Evolutionary conservation across 2,113 vertebrate species (phyloP).

Genomic region (Caranx ignobilis): DNA sequence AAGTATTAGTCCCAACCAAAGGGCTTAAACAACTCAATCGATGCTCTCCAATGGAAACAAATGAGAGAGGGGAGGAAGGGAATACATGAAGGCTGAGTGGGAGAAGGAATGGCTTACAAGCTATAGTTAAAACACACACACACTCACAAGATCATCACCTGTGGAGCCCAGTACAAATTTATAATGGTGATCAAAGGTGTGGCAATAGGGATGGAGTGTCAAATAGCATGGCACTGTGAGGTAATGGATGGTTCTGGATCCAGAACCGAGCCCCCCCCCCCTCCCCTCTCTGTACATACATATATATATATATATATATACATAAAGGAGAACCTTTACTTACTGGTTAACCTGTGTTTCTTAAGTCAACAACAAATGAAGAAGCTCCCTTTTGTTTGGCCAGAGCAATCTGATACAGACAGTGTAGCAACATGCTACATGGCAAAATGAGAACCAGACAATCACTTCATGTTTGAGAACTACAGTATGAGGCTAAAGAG

Average conservation of each 20-base stretch:
- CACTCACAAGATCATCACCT: slow-evolving; percentile 15
- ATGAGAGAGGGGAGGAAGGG: slow-evolving; percentile 70
- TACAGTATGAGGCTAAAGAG: neutral
- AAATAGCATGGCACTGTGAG: neutral
- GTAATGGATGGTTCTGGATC: neutral
- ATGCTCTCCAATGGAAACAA: slow-evolving; percentile 75
- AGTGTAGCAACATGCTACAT: neutral
- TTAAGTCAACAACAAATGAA: too few relatives aligned
- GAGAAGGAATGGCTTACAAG: slow-evolving; percentile 28
- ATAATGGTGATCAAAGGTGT: slow-evolving; percentile 7
- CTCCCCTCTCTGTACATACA: too few relatives aligned
- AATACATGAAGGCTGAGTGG: slow-evolving; percentile 43
- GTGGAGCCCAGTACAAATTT: slow-evolving; percentile 1
- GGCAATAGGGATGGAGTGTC: neutral
- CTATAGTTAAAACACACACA: slow-evolving; percentile 16
- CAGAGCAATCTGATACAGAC: too few relatives aligned
- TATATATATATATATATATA: too few relatives aligned
- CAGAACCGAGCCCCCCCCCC: too few relatives aligned
- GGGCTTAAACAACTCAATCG: slow-evolving; percentile 73
- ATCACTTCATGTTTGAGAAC: neutral
- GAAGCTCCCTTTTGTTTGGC: neutral
- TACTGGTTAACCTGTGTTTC: too few relatives aligned
- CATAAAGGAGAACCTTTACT: too few relatives aligned
- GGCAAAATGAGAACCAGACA: too few relatives aligned
- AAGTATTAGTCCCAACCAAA: slow-evolving; percentile 70